Evolutionary conservation across 2,888 invertebrate species (phyloP).

Genomic region (Allophyes oxyacanthae): DNA sequence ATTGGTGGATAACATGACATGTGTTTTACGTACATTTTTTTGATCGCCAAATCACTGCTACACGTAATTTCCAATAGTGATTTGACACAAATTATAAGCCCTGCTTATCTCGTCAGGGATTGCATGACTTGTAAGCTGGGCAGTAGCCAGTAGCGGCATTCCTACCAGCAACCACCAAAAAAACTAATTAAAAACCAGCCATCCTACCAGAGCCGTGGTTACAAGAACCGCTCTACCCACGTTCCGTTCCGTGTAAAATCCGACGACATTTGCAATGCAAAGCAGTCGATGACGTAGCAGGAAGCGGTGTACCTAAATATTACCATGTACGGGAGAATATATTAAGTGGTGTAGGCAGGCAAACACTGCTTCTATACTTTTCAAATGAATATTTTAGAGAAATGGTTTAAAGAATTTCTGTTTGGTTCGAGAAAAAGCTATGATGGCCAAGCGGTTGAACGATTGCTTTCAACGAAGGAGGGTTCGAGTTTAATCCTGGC

Average conservation of each 20-base stretch:
- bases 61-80: too few species aligned
- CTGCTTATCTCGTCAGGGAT: too few species aligned
- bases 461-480: too few species aligned
- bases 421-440: too few species aligned
- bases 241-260: conserved; percentile 78
- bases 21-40: too few species aligned
- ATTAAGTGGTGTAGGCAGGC: conserved; percentile 43
- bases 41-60: too few species aligned
- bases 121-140: too few species aligned
- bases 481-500: too few species aligned
- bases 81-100: too few species aligned
- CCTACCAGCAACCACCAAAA: conserved; percentile 8
- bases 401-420: too few species aligned
- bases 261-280: conserved; percentile 77
- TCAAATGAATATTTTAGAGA: neutral
- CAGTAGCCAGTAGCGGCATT: neutral
- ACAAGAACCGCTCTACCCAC: conserved; percentile 64
- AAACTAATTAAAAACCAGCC: conserved; percentile 39
- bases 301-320: conserved; percentile 70
- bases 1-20: too few species aligned
- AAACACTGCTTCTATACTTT: conserved; percentile 6
- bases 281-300: conserved; percentile 79
- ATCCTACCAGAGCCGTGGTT: conserved; percentile 12
- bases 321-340: conserved; percentile 57
- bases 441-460: too few species aligned